Evolutionary conservation across 2,888 invertebrate genomes (phyloP), one percentile per base, ranked within the genome.

Genomic region (Nephrocerus scutellatus): DNA sequence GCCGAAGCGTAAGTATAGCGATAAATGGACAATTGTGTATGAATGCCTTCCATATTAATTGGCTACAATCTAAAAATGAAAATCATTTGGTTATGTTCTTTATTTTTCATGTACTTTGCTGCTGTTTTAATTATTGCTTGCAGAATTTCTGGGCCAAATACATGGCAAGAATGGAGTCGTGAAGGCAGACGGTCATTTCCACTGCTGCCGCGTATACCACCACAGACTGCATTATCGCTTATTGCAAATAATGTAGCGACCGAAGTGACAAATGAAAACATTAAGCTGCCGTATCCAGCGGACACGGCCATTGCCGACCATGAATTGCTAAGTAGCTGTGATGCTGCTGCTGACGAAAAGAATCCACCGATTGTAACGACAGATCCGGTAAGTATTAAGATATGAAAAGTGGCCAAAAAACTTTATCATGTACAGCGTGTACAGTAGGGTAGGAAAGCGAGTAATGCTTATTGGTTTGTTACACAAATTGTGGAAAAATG

Each of bases 1-100:
- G 90, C 92, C 54, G 84, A 90, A 63, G 82, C 83, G 92, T 92
- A 75, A 78, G 80, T 73, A n/a, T n/a, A n/a, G n/a, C n/a, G n/a
- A n/a, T n/a, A n/a, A n/a, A n/a, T n/a, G n/a, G n/a, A n/a, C n/a
- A n/a, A n/a, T n/a, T n/a, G n/a, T n/a, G n/a, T n/a, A n/a, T n/a
- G n/a, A n/a, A n/a, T n/a, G n/a, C n/a, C 20, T 5, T 12, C 16
- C 13, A 26, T 16, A 21, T 19, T 19, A 3, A 5, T n/a, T 20
- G n/a, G 3, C 14, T 15, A 16, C 8, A 15, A 5, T 34, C 19
- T 18, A 7, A 33, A 7, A 15, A 9, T 15, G 14, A 14, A 21
- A 8, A 23, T 12, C 15, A 25, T 23, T 25, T 22, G 8, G 6
- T 28, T 21, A 15, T 18, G 23, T 12, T 9, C 20, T 30, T 42